These are phyloP conservation scores for Oxygymnocypris stewartii DNA, from an alignment of 2,113 vertebrate genomes.

Conservation along the genomic window DNA sequence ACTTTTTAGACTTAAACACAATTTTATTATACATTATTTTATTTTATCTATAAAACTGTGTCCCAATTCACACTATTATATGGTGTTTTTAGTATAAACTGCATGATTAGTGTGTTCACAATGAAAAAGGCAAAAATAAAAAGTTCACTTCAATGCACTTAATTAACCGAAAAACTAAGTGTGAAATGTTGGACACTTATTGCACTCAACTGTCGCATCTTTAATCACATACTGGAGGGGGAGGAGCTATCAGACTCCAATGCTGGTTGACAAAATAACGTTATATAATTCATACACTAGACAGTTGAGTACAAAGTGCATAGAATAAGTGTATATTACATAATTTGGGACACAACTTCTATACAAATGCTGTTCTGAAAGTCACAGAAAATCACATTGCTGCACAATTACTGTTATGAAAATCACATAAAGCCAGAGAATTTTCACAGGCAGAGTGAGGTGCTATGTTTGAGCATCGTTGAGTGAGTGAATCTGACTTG, in stretches of 20 bases:
- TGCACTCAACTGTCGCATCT: background rate
- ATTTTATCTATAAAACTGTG: background rate
- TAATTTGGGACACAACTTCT: background rate
- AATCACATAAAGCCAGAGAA: constrained; percentile 52
- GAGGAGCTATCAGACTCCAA: background rate
- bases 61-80: background rate
- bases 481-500: constrained; percentile 57
- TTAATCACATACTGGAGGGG: background rate
- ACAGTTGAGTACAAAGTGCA: background rate
- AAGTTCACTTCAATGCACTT: background rate
- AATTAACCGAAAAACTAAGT: background rate
- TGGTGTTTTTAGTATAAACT: background rate
- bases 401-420: background rate
- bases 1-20: background rate
- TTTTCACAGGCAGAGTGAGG: background rate
- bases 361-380: background rate
- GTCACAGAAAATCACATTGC: background rate
- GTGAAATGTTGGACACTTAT: no score
- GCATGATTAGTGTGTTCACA: background rate
- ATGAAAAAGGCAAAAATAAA: background rate
- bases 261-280: background rate
- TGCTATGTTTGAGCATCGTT: constrained; percentile 60
- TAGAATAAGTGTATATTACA: background rate
- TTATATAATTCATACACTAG: background rate
- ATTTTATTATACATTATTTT: background rate